Percentiles rank a stretch among this genome's conserved stretches.
Conservation (phyloP, 2,113 vertebrate genomes). For the Hiodon alosoides region DNA sequence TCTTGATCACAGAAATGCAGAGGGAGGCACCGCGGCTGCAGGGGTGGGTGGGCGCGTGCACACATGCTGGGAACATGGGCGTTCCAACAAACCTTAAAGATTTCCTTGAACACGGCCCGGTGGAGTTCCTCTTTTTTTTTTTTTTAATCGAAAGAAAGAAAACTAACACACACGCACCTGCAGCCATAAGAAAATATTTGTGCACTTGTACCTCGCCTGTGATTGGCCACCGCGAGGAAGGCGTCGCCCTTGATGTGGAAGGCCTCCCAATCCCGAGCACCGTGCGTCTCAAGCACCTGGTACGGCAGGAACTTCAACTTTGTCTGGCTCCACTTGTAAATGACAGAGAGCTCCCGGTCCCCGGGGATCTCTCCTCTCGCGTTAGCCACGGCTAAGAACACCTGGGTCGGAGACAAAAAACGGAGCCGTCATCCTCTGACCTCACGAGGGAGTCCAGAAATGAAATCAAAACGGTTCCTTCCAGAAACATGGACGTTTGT, state of each 20-base stretch:
- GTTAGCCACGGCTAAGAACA: conserved; percentile 85
- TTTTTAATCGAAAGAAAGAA: no score
- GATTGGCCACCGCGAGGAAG: conserved; percentile 90
- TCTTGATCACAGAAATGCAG: no score
- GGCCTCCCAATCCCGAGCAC: conserved; percentile 91
- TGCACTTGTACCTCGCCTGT: conserved; percentile 74
- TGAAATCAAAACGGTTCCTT: no score
- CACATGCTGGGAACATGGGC: no score
- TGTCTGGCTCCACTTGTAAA: conserved; percentile 86
- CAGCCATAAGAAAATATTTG: no score
- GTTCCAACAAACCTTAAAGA: no score
- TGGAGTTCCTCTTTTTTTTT: no score
- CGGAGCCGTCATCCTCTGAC: background rate
- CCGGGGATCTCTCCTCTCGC: conserved; percentile 57
- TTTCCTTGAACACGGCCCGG: no score
- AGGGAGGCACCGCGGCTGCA: no score
- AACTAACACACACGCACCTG: no score
- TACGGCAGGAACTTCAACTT: conserved; percentile 71
- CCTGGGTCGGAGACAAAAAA: conserved; percentile 53
- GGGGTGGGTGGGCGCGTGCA: no score
- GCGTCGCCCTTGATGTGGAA: conserved; percentile 76
- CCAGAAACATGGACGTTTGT: background rate
- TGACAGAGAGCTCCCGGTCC: conserved; percentile 75
- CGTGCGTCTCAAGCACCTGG: conserved; percentile 79
- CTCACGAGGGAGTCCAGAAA: no score